phyloP scores from a whole-genome alignment of 1,140 invertebrate genomes.

The Mycetomoellerius zeteki region DNA sequence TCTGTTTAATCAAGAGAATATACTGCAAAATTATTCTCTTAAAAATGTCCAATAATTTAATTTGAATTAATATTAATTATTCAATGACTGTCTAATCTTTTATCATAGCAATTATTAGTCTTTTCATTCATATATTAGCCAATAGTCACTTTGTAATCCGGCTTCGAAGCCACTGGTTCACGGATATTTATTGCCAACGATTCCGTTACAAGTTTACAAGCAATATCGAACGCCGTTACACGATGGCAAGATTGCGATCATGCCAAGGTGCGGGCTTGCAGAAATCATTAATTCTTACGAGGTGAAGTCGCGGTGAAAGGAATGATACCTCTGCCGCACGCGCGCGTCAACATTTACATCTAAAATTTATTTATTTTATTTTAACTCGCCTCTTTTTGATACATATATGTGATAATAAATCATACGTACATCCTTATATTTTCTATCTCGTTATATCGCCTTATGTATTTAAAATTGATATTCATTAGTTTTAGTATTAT shows the following conservation, averaged over 20 bases:
- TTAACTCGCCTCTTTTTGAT: background rate
- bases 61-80: background rate
- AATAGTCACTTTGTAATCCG: constrained; percentile 57
- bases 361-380: constrained; percentile 36
- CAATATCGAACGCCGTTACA: constrained; percentile 74
- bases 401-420: background rate
- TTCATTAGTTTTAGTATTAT: background rate
- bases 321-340: constrained; percentile 76
- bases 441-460: background rate
- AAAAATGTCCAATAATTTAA: background rate
- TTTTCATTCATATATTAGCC: constrained; percentile 25
- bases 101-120: background rate
- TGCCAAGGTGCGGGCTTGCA: constrained; percentile 76
- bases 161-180: constrained; percentile 25
- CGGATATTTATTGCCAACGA: constrained; percentile 73
- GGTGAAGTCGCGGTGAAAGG: constrained; percentile 85
- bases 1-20: background rate
- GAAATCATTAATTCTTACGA: constrained; percentile 81
- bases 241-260: constrained; percentile 72
- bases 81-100: background rate
- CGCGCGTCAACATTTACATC: constrained; percentile 54
- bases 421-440: background rate
- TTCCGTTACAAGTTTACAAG: constrained; percentile 73
- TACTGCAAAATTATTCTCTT: background rate
- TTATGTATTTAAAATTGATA: constrained; percentile 11